These are phyloP conservation scores for Tringa solitaria DNA, from an alignment of 2,113 vertebrate genomes.

Conservation along the genomic window DNA sequence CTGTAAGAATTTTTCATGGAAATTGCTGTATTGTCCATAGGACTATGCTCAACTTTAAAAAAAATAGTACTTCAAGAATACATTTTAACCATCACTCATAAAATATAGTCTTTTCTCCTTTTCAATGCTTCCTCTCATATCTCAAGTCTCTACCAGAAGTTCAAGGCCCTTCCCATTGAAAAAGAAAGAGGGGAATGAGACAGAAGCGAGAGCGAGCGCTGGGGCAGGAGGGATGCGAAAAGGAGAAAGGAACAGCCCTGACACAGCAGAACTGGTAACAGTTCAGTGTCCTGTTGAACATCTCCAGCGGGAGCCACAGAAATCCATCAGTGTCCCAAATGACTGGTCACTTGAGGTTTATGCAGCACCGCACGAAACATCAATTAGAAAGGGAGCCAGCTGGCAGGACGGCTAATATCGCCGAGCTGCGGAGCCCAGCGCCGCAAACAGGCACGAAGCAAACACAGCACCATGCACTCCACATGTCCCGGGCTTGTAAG, in stretches of 20 bases:
- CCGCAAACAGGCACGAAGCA: rapidly evolving
- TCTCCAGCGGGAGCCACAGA: not conserved
- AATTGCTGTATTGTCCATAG: not conserved
- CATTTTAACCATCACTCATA: not conserved
- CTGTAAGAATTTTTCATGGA: slow-evolving; percentile 4
- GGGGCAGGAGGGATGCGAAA: not conserved
- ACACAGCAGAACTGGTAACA: not conserved
- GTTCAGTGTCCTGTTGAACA: not conserved
- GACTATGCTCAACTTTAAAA: not conserved
- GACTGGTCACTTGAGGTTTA: not conserved
- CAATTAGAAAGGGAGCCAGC: not conserved
- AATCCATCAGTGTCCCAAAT: not conserved
- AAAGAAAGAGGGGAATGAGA: not conserved
- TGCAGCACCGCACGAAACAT: not conserved
- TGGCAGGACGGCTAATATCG: not conserved
- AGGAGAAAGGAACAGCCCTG: not conserved
- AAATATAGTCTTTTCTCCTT: not conserved
- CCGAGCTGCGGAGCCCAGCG: not conserved
- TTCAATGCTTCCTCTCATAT: not conserved
- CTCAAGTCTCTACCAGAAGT: slow-evolving; percentile 4
- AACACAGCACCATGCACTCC: not conserved
- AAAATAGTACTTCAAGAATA: not conserved
- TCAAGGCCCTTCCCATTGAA: slow-evolving; percentile 6
- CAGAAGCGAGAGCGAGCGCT: rapidly evolving
- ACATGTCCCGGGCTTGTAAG: rapidly evolving